phyloP scores from a whole-genome alignment of 1,140 invertebrate genomes.

The Berghia stephanieae region DNA sequence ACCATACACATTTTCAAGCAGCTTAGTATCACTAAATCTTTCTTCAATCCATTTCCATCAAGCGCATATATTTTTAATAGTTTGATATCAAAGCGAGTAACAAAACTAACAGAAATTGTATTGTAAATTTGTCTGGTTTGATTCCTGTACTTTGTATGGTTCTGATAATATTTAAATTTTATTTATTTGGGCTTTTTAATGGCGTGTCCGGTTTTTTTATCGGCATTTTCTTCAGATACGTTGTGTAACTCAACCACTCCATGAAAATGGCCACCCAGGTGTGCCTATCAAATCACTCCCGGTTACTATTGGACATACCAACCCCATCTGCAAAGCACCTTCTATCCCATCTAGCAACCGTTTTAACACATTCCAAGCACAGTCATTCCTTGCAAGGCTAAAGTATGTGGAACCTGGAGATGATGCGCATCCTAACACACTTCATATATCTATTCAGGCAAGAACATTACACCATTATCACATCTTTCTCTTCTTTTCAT shows the following conservation, averaged over 20 bases:
- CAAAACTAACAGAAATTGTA: too few species aligned
- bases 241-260: constrained; percentile 65
- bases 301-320: constrained; percentile 57
- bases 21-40: too few species aligned
- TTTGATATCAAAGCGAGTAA: too few species aligned
- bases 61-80: too few species aligned
- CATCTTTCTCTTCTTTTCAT: neutral
- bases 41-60: too few species aligned
- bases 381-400: constrained; percentile 68
- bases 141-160: too few species aligned
- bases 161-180: too few species aligned
- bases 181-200: too few species aligned
- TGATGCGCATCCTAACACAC: constrained; percentile 64
- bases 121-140: too few species aligned
- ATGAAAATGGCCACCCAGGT: constrained; percentile 60
- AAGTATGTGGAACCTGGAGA: constrained; percentile 65
- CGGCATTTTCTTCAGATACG: constrained; percentile 48
- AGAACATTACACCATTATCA: neutral
- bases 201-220: neutral
- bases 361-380: constrained; percentile 59
- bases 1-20: too few species aligned
- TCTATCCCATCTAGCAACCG: constrained; percentile 42
- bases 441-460: constrained; percentile 61
- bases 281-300: constrained; percentile 62
- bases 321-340: constrained; percentile 59